A percentile compares a stretch with the other conserved stretches of the same genome.
Conservation (phyloP, 2,888 invertebrate genomes). For the Polydrusus cervinus region DNA sequence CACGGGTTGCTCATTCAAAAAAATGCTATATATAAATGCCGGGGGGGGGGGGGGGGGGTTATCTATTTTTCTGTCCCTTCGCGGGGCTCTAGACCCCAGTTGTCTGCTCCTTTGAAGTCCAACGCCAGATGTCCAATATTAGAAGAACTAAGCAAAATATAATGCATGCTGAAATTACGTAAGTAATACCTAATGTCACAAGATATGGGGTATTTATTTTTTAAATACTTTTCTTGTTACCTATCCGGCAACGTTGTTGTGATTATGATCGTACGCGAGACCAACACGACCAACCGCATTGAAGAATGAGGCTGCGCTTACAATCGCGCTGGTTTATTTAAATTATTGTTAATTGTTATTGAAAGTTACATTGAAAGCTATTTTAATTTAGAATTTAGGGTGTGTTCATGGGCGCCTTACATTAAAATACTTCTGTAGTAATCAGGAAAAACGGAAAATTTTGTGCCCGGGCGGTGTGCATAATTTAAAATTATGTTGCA, state of each 20-base stretch:
- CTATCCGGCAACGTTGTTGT: constrained; percentile 31
- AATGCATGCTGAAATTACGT: too few relatives aligned
- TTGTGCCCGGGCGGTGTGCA: constrained; percentile 5
- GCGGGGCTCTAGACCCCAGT: too few relatives aligned
- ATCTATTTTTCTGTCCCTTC: too few relatives aligned
- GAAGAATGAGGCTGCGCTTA: constrained; percentile 41
- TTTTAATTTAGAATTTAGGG: constrained; percentile 53
- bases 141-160: too few relatives aligned
- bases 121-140: too few relatives aligned
- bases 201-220: too few relatives aligned
- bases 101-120: too few relatives aligned
- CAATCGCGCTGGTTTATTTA: constrained; percentile 51
- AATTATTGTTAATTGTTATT: constrained; percentile 55
- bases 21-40: too few relatives aligned
- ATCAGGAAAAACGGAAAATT: constrained; percentile 18
- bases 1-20: too few relatives aligned
- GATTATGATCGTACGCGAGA: not conserved
- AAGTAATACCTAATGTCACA: too few relatives aligned
- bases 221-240: constrained; percentile 12
- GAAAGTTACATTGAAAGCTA: constrained; percentile 50
- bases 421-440: constrained; percentile 7
- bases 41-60: too few relatives aligned
- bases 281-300: constrained; percentile 34
- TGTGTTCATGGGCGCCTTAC: constrained; percentile 40
- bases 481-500: not conserved